Base-by-base conservation (phyloP, 2,113 vertebrate genomes). In the Brachypteracias leptosomus region DNA sequence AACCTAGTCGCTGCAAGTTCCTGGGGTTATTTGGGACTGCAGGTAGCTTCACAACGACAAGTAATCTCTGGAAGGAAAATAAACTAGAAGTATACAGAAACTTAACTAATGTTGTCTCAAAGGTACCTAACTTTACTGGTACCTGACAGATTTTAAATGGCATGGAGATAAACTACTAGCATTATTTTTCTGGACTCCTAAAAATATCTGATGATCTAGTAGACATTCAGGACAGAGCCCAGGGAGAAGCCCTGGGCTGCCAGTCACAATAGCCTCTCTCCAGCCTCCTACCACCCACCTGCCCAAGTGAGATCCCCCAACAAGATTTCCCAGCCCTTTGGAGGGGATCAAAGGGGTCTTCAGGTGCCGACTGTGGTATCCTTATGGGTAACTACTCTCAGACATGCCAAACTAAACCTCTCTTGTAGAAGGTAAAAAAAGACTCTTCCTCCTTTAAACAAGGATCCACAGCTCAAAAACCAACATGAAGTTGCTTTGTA, bases 291-390 rank as follows among this genome's bases (percentile, higher is more conserved):
- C 16, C 1, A 0, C 26, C 31, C 38, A 16, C 7, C 13, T 33
- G 38, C 31, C 40, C 7, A 18, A 35, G 8, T 3, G 9, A 26
- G 36, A 65, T 24, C 1, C 4, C 51, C 36, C 1, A 2, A 46
- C 29, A 77, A 10, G 7, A 29, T 22, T 59, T 47, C 29, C 25
- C 65, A 65, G 36, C 11, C 17, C n/a, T 78, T 57, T 2, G 1
- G 42, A 63, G 22, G 16, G 26, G 28, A 63, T 19, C 1, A 1
- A n/a, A 73, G 26, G 29, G 16, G 24, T 85, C 51, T 65, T 52
- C 24, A 66, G 14, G 16, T 52, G 33, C 24, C 13, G 62, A 5
- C 29, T 31, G 33, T 16, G 13, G 13, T 29, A 76, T 59, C 77
- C 20, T 54, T 63, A 66, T 72, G 51, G 9, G 21, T 25, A 75